Base-by-base conservation (phyloP, 2,888 invertebrate species). In the Luffia ferchaultella region DNA sequence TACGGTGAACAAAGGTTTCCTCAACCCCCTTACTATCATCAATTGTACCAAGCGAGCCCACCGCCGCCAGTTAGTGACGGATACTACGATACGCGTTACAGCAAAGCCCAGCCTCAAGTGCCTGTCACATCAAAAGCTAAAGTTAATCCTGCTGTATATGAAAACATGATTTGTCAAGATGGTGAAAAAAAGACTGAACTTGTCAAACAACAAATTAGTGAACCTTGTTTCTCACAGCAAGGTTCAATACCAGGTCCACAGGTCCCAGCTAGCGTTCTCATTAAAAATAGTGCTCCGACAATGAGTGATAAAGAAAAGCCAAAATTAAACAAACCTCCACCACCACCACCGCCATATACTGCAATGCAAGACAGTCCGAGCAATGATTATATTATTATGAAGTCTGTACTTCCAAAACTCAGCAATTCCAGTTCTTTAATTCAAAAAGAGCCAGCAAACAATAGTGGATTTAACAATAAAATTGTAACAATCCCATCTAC, bases 71-170 rank as follows among this genome's bases (percentile, higher is more conserved):
- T 77, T 57, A 63, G 84, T 3, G 79, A 77, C 59, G 77, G 77
- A 1, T 84, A 76, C 67, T 86, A 73, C 77, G 86, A 79, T 64
- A 82, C 84, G n/a, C 76, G 78, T 42, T 87, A 87, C 58, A 88
- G 90, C 55, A 91, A 92, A 68, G 93, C 93, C 7, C 93, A 93
- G 65, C 93, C 94, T 0, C 93, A 94, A 74, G 90, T 92, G 44
- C 90, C 92, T 52, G 86, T 88, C 17, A 87, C 87, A 56, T 68
- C 73, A 17, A 82, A 76, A 61, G 64, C 71, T 55, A 77, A 75
- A 65, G 61, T 16, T 55, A 77, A 65, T 65, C 84, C 77, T 53
- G 63, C 58, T 60, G 78, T 73, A 60, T 87, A 73, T 68, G 87
- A 83, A 68, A 84, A 83, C 55, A 78, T 82, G 82, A 65, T 74